phyloP scores from a whole-genome alignment of 2,113 vertebrate species.

The Pomatorhinus ruficollis region DNA sequence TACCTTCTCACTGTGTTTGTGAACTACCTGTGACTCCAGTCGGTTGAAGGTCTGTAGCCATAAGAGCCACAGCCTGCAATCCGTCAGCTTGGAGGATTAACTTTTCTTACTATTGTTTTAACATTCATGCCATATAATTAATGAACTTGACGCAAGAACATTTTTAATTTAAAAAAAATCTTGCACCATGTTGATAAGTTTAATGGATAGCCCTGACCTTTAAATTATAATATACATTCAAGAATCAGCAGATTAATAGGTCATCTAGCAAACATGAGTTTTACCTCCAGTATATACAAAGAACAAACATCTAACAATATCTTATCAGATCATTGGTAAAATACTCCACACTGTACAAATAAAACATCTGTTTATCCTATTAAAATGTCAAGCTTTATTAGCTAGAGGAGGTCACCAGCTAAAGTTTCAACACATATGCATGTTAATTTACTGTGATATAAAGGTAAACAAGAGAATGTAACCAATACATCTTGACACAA shows the following conservation, averaged over 20 bases:
- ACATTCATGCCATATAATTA: constrained; percentile 19
- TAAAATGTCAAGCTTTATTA: constrained; percentile 67
- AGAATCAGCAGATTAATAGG: constrained; percentile 72
- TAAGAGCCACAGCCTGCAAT: neutral
- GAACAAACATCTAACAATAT: constrained; percentile 31
- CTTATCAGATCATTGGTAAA: constrained; percentile 24
- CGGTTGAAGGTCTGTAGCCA: neutral
- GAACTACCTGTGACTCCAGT: neutral
- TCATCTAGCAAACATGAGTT: constrained; percentile 37
- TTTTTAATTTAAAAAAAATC: constrained; percentile 69
- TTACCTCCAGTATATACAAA: constrained; percentile 28
- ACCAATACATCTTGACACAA: neutral
- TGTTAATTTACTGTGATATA: constrained; percentile 18
- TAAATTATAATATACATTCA: constrained; percentile 76
- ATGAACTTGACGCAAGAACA: constrained; percentile 12
- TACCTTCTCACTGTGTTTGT: neutral
- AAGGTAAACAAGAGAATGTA: constrained; percentile 28
- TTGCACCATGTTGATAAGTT: constrained; percentile 77
- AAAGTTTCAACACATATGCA: neutral
- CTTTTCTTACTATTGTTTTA: neutral
- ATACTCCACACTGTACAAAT: constrained; percentile 34
- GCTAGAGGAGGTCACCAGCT: constrained; percentile 45
- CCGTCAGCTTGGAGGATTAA: neutral
- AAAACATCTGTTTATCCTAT: constrained; percentile 60
- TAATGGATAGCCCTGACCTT: constrained; percentile 87